Conservation (phyloP, 1,140 invertebrate genomes). For the Drosophila erecta region DNA sequence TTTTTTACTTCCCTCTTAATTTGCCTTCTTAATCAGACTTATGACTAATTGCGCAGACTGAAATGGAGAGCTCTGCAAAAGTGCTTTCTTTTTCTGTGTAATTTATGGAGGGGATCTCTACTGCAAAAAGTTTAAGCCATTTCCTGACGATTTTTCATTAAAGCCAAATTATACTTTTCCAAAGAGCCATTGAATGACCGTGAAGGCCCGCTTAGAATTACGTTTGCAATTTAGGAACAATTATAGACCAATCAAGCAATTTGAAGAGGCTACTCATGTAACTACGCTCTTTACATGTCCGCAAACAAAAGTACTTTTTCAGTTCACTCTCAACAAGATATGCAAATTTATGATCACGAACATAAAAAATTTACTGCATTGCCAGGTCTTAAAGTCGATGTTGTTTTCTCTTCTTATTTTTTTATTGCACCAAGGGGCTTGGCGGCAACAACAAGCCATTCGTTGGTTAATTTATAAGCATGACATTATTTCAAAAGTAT, state of each 20-base stretch:
- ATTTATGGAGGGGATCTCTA: background rate
- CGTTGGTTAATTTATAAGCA: constrained; percentile 70
- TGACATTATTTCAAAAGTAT: constrained; percentile 50
- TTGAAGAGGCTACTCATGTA: constrained; percentile 15
- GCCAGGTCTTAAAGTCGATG: constrained; percentile 24
- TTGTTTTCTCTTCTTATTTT: constrained; percentile 21
- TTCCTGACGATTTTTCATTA: background rate
- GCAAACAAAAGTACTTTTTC: constrained; percentile 46
- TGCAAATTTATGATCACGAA: constrained; percentile 61
- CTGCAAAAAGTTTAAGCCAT: background rate
- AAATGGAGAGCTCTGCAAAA: constrained; percentile 29
- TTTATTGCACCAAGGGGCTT: constrained; percentile 51
- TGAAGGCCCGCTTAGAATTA: background rate
- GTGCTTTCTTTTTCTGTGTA: background rate
- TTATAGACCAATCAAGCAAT: constrained; percentile 21
- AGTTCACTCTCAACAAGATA: constrained; percentile 36
- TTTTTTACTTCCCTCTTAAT: constrained; percentile 53
- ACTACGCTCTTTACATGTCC: constrained; percentile 34
- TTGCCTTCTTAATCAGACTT: constrained; percentile 66
- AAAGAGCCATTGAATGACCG: background rate
- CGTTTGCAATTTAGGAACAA: constrained; percentile 7
- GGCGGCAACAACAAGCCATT: constrained; percentile 28
- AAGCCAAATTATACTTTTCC: background rate
- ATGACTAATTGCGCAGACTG: constrained; percentile 61
- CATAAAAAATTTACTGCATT: constrained; percentile 38